Base-by-base conservation (phyloP, 2,888 invertebrate species). In the Zelleria hepariella region DNA sequence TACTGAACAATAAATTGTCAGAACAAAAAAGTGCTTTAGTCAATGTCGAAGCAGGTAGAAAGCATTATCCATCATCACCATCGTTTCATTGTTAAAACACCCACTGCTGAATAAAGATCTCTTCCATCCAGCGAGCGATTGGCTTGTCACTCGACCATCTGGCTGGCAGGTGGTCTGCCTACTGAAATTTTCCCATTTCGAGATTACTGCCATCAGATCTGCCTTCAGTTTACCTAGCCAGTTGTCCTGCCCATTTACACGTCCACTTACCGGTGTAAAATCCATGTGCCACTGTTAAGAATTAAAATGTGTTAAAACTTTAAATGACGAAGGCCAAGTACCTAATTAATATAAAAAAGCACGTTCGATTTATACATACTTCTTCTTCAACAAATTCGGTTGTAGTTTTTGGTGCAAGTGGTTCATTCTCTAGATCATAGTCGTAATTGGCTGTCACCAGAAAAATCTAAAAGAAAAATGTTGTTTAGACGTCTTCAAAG, bases 281-380 rank as follows among this genome's bases (percentile, higher is more conserved):
- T 86, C 86, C 86, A 86, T 86, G 65, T 86, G 86, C 86, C 86
- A 86, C 86, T 86, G 74, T 61, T 76, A 79, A 60, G 53, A 61
- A 47, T 15, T 18, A 6, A 18, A 59, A 32, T 10, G 4, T 15
- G 26, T 15, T 10, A 32, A 32, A 32, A 1, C 18, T 25, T 53
- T 10, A 24, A n/a, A n/a, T 53, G 15, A n/a, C n/a, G n/a, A n/a
- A n/a, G n/a, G n/a, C n/a, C n/a, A n/a, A n/a, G n/a, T n/a, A n/a
- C n/a, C n/a, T n/a, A n/a, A n/a, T n/a, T n/a, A n/a, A n/a, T n/a
- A n/a, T n/a, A n/a, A n/a, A n/a, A n/a, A n/a, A n/a, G n/a, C n/a
- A n/a, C n/a, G n/a, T n/a, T n/a, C n/a, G n/a, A n/a, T n/a, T 42
- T 10, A 42, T 42, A 42, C 32, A 2, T 42, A 42, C 32, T 42